Percentiles rank a stretch among this genome's conserved stretches.
phyloP scores from a whole-genome alignment of 2,888 invertebrate species.

The Rhogogaster chlorosoma region DNA sequence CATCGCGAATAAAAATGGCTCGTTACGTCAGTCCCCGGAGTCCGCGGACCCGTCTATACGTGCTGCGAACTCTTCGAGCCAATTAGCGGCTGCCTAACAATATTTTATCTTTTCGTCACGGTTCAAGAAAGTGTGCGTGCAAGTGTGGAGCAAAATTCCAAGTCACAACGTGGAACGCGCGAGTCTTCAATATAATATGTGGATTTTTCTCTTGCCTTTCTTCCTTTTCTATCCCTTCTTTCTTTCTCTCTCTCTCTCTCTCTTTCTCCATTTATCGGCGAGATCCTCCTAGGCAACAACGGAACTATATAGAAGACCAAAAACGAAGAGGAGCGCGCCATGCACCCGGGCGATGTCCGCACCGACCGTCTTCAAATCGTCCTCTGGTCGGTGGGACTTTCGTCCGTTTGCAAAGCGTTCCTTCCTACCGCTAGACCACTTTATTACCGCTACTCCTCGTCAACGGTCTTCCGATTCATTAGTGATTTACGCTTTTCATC shows the following conservation, averaged over 20 bases:
- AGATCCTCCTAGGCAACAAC: slow-evolving; percentile 19
- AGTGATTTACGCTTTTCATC: background rate
- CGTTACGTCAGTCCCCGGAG: slow-evolving; percentile 24
- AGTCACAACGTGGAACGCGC: slow-evolving; percentile 13
- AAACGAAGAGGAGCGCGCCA: slow-evolving; percentile 63
- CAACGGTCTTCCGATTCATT: background rate
- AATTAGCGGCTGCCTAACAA: slow-evolving; percentile 41
- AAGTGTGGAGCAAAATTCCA: slow-evolving; percentile 33
- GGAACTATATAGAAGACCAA: background rate
- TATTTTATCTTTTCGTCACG: slow-evolving; percentile 49
- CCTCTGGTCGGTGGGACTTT: slow-evolving; percentile 77
- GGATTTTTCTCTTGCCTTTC: background rate
- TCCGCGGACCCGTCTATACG: background rate
- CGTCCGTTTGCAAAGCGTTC: slow-evolving; percentile 75
- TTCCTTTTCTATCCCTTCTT: background rate
- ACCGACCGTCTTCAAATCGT: slow-evolving; percentile 69
- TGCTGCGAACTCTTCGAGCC: slow-evolving; percentile 10
- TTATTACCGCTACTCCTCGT: background rate
- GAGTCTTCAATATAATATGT: background rate
- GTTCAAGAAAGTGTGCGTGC: slow-evolving; percentile 49
- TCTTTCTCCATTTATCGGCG: background rate
- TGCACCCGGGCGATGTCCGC: slow-evolving; percentile 75
- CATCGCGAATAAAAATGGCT: slow-evolving; percentile 38
- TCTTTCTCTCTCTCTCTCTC: background rate
- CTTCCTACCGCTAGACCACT: background rate